Evolutionary conservation across 1,140 invertebrate species (phyloP), one percentile per base, ranked within the genome.

Genomic region (Drosophila subpulchrella): DNA sequence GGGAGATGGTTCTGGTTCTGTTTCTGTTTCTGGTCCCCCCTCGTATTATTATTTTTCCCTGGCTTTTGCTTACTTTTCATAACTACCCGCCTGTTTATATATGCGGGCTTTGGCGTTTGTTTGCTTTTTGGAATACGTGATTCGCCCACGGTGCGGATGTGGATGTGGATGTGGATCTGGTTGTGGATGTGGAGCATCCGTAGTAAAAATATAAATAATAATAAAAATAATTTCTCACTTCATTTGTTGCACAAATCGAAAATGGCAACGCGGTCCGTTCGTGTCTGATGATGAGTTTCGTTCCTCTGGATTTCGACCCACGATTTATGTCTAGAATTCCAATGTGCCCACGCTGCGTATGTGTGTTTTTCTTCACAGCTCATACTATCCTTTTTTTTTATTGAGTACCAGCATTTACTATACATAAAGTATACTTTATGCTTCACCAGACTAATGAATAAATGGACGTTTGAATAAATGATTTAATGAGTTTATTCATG

Each of bases 211-310:
- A 82, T 75, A 79, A 83, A 83, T 82, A 81, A 81, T 68, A 84
- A 84, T 84, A 84, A 81, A 78, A 81, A 85, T 86, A 86, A 86
- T 86, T 86, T 86, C 82, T 86, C 78, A 86, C 83, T 86, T 86
- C 82, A 86, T 86, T 86, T 86, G 82, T 86, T 86, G 82, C 82
- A 81, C 78, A 86, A 88, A 88, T 86, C 75, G 78, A 88, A 86
- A 88, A 86, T 75, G 27, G 36, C 15, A 24, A 24, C 10, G 34
- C 41, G 34, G 12, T 53, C 27, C 4, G 57, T 32, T 15, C 34
- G 51, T 10, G 74, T 41, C 38, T 41, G 27, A 56, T 27, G 47
- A 38, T 53, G 47, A 32, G 42, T 50, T 58, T 34, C 36, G n/a
- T 41, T 41, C n/a, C 47, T 15, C 7, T 30, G 27, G 41, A 11